A percentile compares a stretch with the other conserved stretches of the same genome.
Conservation (phyloP, 2,888 invertebrate species). For the Nemoura dubitans region DNA sequence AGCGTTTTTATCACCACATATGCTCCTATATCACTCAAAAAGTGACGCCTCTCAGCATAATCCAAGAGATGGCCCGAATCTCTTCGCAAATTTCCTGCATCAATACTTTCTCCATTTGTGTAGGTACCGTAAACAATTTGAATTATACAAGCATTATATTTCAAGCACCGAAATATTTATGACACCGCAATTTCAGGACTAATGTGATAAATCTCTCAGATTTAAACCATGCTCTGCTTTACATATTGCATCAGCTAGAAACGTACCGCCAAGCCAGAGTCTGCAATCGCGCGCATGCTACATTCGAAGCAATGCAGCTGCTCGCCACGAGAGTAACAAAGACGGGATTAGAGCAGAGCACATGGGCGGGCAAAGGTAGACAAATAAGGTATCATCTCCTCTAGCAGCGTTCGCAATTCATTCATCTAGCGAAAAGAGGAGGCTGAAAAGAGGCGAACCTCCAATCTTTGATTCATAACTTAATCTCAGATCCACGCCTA, state of each 20-base stretch:
- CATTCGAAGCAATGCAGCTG: not conserved
- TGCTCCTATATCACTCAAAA: too few species aligned
- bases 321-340: not conserved
- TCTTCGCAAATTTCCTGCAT: not conserved
- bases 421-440: not conserved
- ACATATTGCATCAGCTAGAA: not conserved
- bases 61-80: not conserved
- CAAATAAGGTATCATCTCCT: slow-evolving; percentile 21
- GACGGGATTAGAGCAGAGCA: not conserved
- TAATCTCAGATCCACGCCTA: not conserved
- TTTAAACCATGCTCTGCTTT: not conserved
- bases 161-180: not conserved
- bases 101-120: not conserved
- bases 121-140: not conserved
- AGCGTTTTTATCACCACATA: not conserved
- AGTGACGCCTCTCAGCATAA: too few species aligned
- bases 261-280: not conserved
- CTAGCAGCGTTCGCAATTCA: not conserved
- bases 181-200: not conserved
- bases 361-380: slow-evolving; percentile 10
- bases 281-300: not conserved
- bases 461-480: not conserved
- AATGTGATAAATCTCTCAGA: not conserved
- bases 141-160: not conserved
- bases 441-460: not conserved